A percentile compares a stretch with the other conserved stretches of the same genome.
Evolutionary conservation across 2,113 vertebrate species (phyloP).

Genomic region (Aegotheles bennettii): DNA sequence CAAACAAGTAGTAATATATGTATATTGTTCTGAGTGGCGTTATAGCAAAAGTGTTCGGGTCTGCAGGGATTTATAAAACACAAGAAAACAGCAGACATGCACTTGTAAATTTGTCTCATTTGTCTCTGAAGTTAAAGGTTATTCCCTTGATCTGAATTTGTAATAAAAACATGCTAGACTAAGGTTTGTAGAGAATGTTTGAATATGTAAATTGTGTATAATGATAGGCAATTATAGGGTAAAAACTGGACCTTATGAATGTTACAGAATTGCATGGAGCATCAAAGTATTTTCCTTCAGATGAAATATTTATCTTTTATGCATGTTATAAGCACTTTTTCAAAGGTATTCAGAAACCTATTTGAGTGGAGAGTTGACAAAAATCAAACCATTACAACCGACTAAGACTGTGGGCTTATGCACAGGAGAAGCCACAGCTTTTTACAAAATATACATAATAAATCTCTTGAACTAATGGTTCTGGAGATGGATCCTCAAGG

Average conservation of each 20-base stretch:
- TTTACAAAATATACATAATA: conserved; percentile 40
- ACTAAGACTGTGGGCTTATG: conserved; percentile 37
- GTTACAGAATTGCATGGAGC: conserved; percentile 43
- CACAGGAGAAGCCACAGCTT: conserved; percentile 54
- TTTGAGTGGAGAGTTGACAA: conserved; percentile 56
- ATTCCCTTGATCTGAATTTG: conserved; percentile 87
- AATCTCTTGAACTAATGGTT: conserved; percentile 46
- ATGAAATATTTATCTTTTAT: conserved; percentile 59
- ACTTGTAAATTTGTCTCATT: conserved; percentile 86
- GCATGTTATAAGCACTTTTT: conserved; percentile 47
- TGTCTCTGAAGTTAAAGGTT: conserved; percentile 90
- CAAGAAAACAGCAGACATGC: conserved; percentile 83
- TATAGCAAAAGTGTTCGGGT: conserved; percentile 76
- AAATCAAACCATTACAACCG: conserved; percentile 55
- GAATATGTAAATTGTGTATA: conserved; percentile 83
- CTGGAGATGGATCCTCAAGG: conserved; percentile 36
- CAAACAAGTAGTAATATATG: conserved; percentile 83
- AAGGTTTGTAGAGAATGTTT: conserved; percentile 78
- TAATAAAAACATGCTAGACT: conserved; percentile 83
- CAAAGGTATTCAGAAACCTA: conserved; percentile 55
- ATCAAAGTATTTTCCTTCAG: conserved; percentile 61
- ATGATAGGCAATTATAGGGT: conserved; percentile 82
- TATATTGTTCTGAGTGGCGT: conserved; percentile 81
- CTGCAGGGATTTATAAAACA: conserved; percentile 80
- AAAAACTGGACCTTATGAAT: conserved; percentile 73